Conservation (phyloP, 2,797 vertebrate species). For the Gallirallus australis region DNA sequence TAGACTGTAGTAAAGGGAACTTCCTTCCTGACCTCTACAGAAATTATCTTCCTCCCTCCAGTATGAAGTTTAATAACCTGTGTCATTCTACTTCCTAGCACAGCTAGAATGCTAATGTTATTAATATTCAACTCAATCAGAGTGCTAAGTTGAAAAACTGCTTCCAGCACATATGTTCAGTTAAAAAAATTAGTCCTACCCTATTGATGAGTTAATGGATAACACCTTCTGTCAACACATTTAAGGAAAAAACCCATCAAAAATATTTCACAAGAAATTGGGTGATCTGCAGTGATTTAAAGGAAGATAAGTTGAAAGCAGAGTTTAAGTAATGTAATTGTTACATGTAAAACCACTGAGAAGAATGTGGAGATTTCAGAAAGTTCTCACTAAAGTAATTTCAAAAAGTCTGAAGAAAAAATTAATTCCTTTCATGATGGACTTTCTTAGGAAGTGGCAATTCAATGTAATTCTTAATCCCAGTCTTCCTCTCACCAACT, state of each 20-base stretch:
- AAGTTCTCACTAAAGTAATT: not conserved
- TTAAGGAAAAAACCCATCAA: not conserved
- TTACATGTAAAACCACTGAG: not conserved
- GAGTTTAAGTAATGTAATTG: not conserved
- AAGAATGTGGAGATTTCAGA: not conserved
- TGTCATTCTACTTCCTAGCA: constrained; percentile 24
- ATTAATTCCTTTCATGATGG: not conserved
- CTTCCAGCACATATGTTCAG: not conserved
- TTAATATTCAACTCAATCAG: constrained; percentile 43
- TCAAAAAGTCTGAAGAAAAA: not conserved
- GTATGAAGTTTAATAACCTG: constrained; percentile 45
- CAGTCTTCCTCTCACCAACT: not conserved
- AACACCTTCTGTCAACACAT: not conserved
- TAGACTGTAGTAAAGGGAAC: not conserved
- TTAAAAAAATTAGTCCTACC: not conserved
- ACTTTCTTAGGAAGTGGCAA: not conserved
- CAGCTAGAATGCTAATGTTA: constrained; percentile 27
- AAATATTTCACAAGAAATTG: not conserved
- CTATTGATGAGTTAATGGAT: not conserved
- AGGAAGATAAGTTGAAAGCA: not conserved
- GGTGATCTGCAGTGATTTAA: not conserved
- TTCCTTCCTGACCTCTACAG: constrained; percentile 48
- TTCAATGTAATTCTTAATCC: not conserved
- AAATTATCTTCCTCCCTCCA: constrained; percentile 44
- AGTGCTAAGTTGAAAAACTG: not conserved